Percentiles rank a stretch among this genome's conserved stretches.
phyloP scores from a whole-genome alignment of 2,888 invertebrate species.

The Tillus elongatus region DNA sequence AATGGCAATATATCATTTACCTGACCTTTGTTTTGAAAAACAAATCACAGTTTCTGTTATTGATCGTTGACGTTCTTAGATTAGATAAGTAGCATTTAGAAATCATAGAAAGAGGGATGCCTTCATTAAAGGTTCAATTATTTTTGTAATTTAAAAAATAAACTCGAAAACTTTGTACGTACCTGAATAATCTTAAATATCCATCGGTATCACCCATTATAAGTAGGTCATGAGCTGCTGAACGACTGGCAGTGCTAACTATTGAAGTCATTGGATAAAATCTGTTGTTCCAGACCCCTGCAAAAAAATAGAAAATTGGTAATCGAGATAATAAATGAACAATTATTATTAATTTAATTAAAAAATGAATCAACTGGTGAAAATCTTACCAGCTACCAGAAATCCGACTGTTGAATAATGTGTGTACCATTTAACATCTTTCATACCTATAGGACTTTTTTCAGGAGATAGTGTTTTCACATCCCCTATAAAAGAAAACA shows the following conservation, averaged over 20 bases:
- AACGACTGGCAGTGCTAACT: constrained; percentile 70
- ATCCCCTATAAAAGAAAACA: constrained; percentile 57
- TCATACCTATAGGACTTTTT: constrained; percentile 82
- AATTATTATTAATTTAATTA: not conserved
- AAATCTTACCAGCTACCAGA: constrained; percentile 64
- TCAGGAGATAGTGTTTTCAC: constrained; percentile 80
- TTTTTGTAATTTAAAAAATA: too few relatives aligned
- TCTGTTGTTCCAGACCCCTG: constrained; percentile 83
- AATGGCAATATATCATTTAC: too few relatives aligned
- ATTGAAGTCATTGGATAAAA: constrained; percentile 80
- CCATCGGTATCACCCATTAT: constrained; percentile 86
- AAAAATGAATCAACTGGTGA: not conserved
- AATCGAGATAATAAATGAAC: not conserved
- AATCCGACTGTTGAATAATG: constrained; percentile 83
- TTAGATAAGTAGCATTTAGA: too few relatives aligned
- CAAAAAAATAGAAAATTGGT: constrained; percentile 21
- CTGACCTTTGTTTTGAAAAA: too few relatives aligned
- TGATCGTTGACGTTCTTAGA: too few relatives aligned
- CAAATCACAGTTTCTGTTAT: too few relatives aligned
- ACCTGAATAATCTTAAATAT: constrained; percentile 75
- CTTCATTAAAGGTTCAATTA: too few relatives aligned
- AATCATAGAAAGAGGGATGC: too few relatives aligned
- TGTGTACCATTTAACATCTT: constrained; percentile 83
- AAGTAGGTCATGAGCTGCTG: constrained; percentile 74
- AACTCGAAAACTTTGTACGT: too few relatives aligned